Conservation (phyloP, 2,113 vertebrate species). For the Gasterosteus nipponicus region DNA sequence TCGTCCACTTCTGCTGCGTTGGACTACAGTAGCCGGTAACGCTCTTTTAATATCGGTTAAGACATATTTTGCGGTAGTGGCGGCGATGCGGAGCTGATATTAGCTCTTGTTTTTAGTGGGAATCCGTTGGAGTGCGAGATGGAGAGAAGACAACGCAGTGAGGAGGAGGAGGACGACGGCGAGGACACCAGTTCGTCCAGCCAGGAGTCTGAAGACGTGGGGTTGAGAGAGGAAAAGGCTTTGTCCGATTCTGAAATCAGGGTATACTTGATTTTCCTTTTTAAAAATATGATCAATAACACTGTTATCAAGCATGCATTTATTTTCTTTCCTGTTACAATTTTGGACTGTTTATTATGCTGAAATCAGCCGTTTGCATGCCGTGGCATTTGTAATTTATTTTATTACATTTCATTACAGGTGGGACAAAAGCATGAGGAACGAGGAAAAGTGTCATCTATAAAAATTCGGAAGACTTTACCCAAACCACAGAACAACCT, state of each 20-base stretch:
- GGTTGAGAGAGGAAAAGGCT: constrained; percentile 79
- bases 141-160: constrained; percentile 53
- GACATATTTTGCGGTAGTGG: neutral
- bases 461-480: constrained; percentile 86
- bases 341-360: neutral
- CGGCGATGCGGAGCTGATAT: neutral
- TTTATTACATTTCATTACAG: constrained; percentile 26
- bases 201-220: constrained; percentile 68
- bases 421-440: constrained; percentile 65
- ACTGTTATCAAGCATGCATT: neutral
- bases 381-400: neutral
- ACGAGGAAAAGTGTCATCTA: constrained; percentile 86
- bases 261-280: constrained; percentile 64
- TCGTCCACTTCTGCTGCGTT: constrained; percentile 29
- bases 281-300: no score
- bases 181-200: constrained; percentile 67
- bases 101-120: constrained; percentile 24
- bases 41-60: neutral
- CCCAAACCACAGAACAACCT: constrained; percentile 85
- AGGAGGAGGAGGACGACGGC: constrained; percentile 66
- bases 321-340: neutral
- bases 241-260: constrained; percentile 84
- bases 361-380: neutral
- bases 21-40: constrained; percentile 66
- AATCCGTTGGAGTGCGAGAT: constrained; percentile 28